Base-by-base conservation (phyloP, 2,888 invertebrate genomes). In the Tetragonula carbonaria region DNA sequence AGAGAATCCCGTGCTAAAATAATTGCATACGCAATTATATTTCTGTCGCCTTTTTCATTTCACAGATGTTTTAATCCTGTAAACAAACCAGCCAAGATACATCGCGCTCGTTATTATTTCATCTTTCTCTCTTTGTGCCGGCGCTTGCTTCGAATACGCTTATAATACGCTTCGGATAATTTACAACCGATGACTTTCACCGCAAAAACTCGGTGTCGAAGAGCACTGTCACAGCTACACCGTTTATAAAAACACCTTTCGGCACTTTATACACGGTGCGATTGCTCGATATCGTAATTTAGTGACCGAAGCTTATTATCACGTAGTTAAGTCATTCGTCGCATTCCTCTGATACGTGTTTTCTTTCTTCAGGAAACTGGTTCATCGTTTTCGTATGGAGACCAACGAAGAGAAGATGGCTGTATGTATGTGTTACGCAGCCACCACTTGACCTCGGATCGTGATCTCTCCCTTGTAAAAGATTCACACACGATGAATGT, bases 311-410 rank as follows among this genome's bases (percentile, higher is more conserved):
- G 67, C 62, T 73, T 65, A 78, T 78, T 78, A 78, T 50, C 78
- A 45, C 73, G 28, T 53, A 76, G 84, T 83, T 83, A 83, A 83
- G 76, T 83, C 76, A 83, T 84, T 67, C 65, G 59, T 75, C 51
- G 82, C 76, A 76, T 83, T 73, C 71, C 51, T 45, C 53, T 38
- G 59, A 23, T 28, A 67, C 66, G 70, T 71, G 72, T 67, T 76
- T 62, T 68, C 72, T 72, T 57, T 62, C 28, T 57, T 62, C 45
- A 50, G 53, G 76, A 38, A 76, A 83, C 82, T 66, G 76, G 71
- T 71, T 83, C 83, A 53, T 66, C 51, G 70, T 28, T 75, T 28
- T 55, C 67, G 28, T 28, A 11, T 14, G 23, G 55, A 50, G 53
- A 18, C 3, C 67, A n/a, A 38, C 8, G 38, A 5, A 45, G 51